Conservation (phyloP, 2,888 invertebrate species). For the Blastobasis lacticolella region DNA sequence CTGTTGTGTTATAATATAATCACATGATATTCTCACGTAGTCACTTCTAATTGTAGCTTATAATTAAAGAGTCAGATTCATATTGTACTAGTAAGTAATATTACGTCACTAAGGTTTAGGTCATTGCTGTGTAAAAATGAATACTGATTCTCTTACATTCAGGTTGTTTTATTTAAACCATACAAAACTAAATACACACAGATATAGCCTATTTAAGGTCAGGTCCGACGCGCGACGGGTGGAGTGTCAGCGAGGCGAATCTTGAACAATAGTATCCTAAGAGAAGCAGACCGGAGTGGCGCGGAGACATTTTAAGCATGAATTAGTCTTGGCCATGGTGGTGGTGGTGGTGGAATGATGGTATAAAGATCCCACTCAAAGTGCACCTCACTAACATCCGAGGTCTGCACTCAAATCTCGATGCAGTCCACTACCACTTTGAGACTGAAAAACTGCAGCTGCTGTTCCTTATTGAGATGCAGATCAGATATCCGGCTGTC, state of each 20-base stretch:
- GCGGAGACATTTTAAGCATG: not conserved
- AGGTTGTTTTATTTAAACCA: slow-evolving; percentile 33
- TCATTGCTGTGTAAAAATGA: slow-evolving; percentile 65
- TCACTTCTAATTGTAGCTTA: slow-evolving; percentile 53
- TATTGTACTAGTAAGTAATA: slow-evolving; percentile 66
- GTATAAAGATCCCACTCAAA: no score
- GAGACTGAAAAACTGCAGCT: no score
- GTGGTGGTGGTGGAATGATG: no score
- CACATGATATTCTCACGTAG: slow-evolving; percentile 50
- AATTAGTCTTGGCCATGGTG: no score
- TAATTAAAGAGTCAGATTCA: slow-evolving; percentile 62
- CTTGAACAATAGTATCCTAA: not conserved
- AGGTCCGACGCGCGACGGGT: not conserved
- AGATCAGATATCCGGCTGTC: no score
- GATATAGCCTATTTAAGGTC: no score
- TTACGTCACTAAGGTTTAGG: slow-evolving; percentile 55
- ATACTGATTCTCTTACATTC: slow-evolving; percentile 56
- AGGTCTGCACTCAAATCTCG: no score
- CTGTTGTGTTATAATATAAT: slow-evolving; percentile 46
- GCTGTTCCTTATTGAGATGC: no score
- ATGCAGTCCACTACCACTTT: no score
- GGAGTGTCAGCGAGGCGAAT: not conserved
- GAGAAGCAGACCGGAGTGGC: not conserved
- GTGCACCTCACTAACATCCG: no score
- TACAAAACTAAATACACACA: not conserved